These are phyloP conservation scores for Sardinella longiceps DNA, from an alignment of 2,797 vertebrate genomes.

Conservation along the genomic window DNA sequence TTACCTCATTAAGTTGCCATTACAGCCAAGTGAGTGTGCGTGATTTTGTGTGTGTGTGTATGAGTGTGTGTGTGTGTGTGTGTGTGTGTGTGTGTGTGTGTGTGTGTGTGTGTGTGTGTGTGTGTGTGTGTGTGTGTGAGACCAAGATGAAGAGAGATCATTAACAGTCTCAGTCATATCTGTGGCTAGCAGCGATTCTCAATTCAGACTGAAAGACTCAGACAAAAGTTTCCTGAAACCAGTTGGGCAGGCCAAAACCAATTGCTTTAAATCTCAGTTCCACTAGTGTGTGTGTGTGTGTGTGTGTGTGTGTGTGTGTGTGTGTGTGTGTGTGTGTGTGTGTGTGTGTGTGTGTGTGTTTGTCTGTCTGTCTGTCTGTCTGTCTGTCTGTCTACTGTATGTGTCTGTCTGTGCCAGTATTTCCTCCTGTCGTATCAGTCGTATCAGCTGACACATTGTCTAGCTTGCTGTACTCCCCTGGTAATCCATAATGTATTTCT, in stretches of 20 bases:
- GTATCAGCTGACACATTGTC: not conserved
- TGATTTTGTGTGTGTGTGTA: not conserved
- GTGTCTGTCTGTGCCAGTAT: not conserved
- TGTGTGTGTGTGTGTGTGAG: not conserved
- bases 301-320: slow-evolving; percentile 3
- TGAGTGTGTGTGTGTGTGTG: not conserved
- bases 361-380: not conserved
- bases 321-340: slow-evolving; percentile 9
- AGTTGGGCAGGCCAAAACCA: not conserved
- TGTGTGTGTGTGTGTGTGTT: not conserved
- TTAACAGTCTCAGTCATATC: not conserved
- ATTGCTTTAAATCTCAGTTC: not conserved
- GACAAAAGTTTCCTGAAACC: not conserved
- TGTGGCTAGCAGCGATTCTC: not conserved
- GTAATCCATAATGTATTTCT: not conserved
- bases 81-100: slow-evolving; percentile 10
- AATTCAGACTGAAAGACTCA: not conserved
- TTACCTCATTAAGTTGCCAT: slow-evolving; percentile 1
- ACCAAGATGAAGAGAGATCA: not conserved
- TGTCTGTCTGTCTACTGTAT: not conserved
- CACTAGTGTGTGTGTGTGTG: not conserved
- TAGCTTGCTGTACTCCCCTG: not conserved
- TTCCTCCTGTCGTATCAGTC: not conserved
- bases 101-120: not conserved
- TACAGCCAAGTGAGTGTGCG: not conserved